phyloP scores from a whole-genome alignment of 2,888 invertebrate species.

The Muschampia plurimacula region DNA sequence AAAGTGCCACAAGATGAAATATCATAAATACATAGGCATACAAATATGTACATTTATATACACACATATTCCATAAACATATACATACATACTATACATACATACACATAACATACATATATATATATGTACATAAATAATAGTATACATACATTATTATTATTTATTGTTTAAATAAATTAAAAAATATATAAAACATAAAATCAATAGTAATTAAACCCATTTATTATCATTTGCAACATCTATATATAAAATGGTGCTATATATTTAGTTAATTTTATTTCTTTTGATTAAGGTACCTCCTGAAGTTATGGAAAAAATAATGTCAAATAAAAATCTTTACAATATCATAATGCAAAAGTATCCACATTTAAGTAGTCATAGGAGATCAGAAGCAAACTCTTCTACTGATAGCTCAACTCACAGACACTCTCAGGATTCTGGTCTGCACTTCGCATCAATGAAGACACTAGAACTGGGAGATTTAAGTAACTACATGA shows the following conservation, averaged over 20 bases:
- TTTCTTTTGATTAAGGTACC: constrained; percentile 84
- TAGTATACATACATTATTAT: no score
- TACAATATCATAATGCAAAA: constrained; percentile 89
- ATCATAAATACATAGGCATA: no score
- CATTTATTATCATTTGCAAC: neutral
- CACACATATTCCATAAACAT: no score
- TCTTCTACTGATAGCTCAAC: constrained; percentile 60
- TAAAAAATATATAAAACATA: neutral
- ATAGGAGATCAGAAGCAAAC: constrained; percentile 87
- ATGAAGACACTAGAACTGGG: constrained; percentile 39
- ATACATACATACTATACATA: no score
- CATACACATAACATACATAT: no score
- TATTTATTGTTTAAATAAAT: neutral
- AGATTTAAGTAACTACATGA: neutral
- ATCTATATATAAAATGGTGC: no score
- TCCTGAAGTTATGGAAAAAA: constrained; percentile 88
- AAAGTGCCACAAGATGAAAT: no score
- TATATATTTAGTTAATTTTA: neutral
- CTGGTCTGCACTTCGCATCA: constrained; percentile 37
- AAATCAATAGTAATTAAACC: neutral
- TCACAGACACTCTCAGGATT: constrained; percentile 32
- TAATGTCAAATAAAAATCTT: constrained; percentile 86
- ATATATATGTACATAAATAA: no score
- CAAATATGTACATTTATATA: no score
- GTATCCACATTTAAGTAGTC: constrained; percentile 87